phyloP scores from a whole-genome alignment of 1,140 invertebrate genomes.

The Agrilus planipennis region DNA sequence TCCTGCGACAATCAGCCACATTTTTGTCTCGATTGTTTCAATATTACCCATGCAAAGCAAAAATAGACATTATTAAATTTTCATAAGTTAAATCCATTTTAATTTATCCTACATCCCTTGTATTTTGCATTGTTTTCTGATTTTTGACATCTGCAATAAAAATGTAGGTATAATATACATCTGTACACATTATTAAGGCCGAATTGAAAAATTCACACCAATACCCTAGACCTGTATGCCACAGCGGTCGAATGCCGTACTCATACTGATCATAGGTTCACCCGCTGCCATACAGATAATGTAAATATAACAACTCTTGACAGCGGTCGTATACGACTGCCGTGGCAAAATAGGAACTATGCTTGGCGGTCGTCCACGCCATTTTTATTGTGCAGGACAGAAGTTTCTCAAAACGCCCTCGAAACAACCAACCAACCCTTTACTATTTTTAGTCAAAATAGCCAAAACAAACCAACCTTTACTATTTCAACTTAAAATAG shows the following conservation, averaged over 20 bases:
- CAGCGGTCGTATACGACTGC: background rate
- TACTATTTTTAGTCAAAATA: too few species aligned
- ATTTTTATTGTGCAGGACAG: too few species aligned
- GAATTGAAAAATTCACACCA: background rate
- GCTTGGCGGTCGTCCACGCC: too few species aligned
- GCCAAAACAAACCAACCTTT: too few species aligned
- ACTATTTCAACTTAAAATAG: too few species aligned
- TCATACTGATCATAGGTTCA: background rate
- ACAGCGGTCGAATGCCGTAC: background rate
- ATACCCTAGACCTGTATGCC: too few species aligned
- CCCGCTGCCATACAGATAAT: background rate
- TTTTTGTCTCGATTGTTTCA: constrained; percentile 1
- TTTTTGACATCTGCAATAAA: background rate
- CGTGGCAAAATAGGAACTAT: background rate
- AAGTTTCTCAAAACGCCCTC: too few species aligned
- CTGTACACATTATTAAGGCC: background rate
- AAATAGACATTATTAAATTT: too few species aligned
- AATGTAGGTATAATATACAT: too few species aligned
- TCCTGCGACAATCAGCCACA: background rate
- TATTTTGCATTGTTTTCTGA: background rate
- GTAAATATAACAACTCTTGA: background rate
- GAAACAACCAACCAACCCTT: too few species aligned
- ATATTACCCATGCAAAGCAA: background rate
- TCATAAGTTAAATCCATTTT: background rate
- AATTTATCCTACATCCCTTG: background rate